A percentile compares a stretch with the other conserved stretches of the same genome.
Evolutionary conservation across 2,888 invertebrate species (phyloP).

Genomic region (Lasiommata megera): DNA sequence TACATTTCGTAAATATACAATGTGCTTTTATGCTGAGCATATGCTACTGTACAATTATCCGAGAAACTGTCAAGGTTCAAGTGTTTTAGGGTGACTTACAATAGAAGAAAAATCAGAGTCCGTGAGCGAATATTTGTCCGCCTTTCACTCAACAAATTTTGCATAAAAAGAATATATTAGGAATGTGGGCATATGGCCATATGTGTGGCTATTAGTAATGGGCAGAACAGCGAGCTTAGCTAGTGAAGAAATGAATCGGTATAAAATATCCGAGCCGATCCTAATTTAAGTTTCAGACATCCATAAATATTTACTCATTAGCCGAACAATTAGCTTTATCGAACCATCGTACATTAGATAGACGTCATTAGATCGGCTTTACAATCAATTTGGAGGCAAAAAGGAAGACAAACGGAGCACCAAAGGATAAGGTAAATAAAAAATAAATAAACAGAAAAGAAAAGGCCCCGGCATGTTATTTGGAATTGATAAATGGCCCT

Average conservation of each 20-base stretch:
- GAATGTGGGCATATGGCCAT: too few relatives aligned
- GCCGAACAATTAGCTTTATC: slow-evolving; percentile 66
- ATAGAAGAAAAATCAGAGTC: too few relatives aligned
- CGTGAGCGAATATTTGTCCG: too few relatives aligned
- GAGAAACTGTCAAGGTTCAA: too few relatives aligned
- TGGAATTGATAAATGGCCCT: slow-evolving; percentile 80
- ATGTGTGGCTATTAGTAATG: too few relatives aligned
- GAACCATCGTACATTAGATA: slow-evolving; percentile 65
- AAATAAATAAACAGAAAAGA: slow-evolving; percentile 75
- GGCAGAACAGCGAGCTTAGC: too few relatives aligned
- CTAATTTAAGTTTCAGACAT: slow-evolving; percentile 3
- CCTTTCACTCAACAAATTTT: too few relatives aligned
- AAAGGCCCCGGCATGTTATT: slow-evolving; percentile 79
- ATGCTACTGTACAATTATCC: too few relatives aligned
- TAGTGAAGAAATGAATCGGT: not conserved
- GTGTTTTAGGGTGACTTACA: too few relatives aligned
- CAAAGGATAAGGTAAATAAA: slow-evolving; percentile 76
- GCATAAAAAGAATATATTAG: too few relatives aligned
- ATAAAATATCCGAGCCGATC: not conserved
- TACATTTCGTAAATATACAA: too few relatives aligned
- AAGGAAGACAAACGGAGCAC: slow-evolving; percentile 62
- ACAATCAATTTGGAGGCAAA: slow-evolving; percentile 77
- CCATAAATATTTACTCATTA: slow-evolving; percentile 51
- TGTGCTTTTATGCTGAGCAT: too few relatives aligned
- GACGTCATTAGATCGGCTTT: slow-evolving; percentile 71